A percentile compares a stretch with the other conserved stretches of the same genome.
phyloP scores from a whole-genome alignment of 2,113 vertebrate species.

The Brachypteracias leptosomus region DNA sequence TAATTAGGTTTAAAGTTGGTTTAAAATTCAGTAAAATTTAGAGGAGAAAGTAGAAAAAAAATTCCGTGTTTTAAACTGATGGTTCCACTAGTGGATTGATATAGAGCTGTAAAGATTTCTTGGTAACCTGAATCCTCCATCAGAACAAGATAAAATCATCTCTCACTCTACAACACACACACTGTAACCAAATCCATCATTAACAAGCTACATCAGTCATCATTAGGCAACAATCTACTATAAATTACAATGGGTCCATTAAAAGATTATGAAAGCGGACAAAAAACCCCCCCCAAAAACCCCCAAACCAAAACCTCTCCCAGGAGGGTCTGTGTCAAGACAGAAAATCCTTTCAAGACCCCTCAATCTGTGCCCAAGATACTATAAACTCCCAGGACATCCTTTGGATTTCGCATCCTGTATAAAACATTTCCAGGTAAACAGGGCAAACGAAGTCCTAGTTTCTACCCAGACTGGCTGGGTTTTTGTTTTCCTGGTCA shows the following conservation, averaged over 20 bases:
- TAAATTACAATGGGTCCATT: conserved; percentile 43
- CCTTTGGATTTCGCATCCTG: neutral
- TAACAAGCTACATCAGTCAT: conserved; percentile 60
- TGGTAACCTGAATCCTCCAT: conserved; percentile 11
- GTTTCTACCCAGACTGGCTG: neutral
- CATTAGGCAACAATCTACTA: conserved; percentile 38
- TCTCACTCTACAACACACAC: conserved; percentile 57
- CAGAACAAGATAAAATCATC: conserved; percentile 58
- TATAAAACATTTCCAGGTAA: neutral
- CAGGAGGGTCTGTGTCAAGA: conserved; percentile 28
- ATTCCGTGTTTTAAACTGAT: neutral
- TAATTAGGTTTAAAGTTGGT: neutral
- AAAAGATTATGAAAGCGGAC: conserved; percentile 3
- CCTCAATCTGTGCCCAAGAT: neutral
- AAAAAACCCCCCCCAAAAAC: neutral
- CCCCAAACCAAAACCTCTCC: neutral
- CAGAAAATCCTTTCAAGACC: conserved; percentile 17
- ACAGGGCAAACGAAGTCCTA: neutral
- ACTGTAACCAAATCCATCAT: conserved; percentile 66
- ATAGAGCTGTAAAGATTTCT: conserved; percentile 2
- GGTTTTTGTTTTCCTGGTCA: neutral
- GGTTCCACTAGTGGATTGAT: neutral
- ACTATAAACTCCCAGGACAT: neutral
- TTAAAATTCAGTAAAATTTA: neutral
- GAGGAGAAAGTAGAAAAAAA: neutral